Conservation (phyloP, 2,888 invertebrate genomes). For the Papilio gigon region DNA sequence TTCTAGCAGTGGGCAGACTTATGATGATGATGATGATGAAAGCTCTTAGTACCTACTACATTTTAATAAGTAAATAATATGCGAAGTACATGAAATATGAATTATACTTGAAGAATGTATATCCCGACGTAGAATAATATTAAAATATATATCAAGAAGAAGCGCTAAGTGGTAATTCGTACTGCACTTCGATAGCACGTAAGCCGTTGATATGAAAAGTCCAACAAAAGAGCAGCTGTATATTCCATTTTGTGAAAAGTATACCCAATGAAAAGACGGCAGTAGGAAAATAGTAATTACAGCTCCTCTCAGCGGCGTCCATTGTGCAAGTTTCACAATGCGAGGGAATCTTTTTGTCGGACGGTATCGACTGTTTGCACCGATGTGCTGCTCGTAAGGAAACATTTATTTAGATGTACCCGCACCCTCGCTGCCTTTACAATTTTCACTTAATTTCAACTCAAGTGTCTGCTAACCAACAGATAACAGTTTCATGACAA, state of each 20-base stretch:
- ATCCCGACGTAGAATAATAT: too few species aligned
- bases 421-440: constrained; percentile 40
- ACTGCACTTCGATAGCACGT: constrained; percentile 40
- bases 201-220: constrained; percentile 59
- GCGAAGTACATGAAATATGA: too few species aligned
- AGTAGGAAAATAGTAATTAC: constrained; percentile 82
- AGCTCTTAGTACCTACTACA: too few species aligned
- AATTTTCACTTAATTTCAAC: constrained; percentile 41
- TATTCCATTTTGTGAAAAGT: constrained; percentile 77
- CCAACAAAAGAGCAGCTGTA: constrained; percentile 62
- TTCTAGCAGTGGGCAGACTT: too few species aligned
- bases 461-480: constrained; percentile 35
- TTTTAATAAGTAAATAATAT: too few species aligned
- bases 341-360: constrained; percentile 79
- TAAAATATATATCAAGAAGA: not conserved
- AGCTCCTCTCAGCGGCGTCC: constrained; percentile 67
- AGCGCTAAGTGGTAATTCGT: not conserved
- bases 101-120: too few species aligned
- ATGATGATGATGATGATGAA: too few species aligned
- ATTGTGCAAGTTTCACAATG: constrained; percentile 76
- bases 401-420: constrained; percentile 63
- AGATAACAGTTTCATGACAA: constrained; percentile 32
- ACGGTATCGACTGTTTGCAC: constrained; percentile 77
- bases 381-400: constrained; percentile 58
- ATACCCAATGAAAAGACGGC: constrained; percentile 72